Evolutionary conservation across 2,888 invertebrate genomes (phyloP).

Genomic region (Julus scandinavius): DNA sequence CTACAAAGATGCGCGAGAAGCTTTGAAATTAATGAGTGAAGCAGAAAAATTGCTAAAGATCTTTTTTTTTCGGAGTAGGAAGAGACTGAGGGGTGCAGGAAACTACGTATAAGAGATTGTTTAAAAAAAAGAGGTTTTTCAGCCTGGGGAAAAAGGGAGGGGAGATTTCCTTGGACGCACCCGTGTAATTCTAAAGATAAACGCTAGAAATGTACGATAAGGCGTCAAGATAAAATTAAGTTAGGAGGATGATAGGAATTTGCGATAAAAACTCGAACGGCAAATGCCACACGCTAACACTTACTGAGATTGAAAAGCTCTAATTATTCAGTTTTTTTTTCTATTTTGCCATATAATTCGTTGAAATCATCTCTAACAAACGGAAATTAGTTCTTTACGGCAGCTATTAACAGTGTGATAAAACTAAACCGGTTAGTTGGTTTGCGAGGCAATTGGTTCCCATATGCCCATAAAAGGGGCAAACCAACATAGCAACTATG

Average conservation of each 20-base stretch:
- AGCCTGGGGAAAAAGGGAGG: background rate
- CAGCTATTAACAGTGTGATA: background rate
- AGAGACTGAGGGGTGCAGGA: background rate
- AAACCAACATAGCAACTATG: background rate
- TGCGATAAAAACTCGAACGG: background rate
- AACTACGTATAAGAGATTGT: background rate
- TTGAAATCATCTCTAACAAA: background rate
- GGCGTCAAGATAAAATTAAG: conserved; percentile 25
- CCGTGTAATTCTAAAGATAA: background rate
- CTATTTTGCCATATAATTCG: background rate
- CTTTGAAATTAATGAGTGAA: conserved; percentile 42
- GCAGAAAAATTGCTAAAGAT: conserved; percentile 39
- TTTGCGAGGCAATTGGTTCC: background rate
- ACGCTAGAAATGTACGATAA: conserved; percentile 4
- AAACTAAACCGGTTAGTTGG: conserved; percentile 5
- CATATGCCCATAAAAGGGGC: background rate
- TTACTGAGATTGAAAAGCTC: background rate
- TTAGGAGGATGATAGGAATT: conserved; percentile 23
- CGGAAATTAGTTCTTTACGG: conserved; percentile 4
- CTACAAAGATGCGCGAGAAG: conserved; percentile 42
- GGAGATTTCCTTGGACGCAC: background rate
- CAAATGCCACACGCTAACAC: background rate
- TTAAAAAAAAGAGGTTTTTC: background rate
- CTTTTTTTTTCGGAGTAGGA: background rate
- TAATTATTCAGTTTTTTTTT: conserved; percentile 13